Conservation (phyloP, 2,797 vertebrate species). For the Cheirogaleus major region DNA sequence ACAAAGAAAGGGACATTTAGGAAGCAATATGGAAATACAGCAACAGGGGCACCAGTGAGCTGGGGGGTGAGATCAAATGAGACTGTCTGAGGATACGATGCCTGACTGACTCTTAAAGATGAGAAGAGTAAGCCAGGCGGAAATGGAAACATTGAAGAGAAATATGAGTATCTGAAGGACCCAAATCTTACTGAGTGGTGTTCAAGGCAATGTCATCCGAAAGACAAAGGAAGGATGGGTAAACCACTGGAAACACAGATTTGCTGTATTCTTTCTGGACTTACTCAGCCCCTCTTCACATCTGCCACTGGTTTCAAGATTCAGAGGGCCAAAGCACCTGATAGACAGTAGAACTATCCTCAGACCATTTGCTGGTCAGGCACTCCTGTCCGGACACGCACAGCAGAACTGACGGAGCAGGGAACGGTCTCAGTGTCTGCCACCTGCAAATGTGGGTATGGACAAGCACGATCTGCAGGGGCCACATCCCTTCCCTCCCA, state of each 20-base stretch:
- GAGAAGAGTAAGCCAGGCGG: not conserved
- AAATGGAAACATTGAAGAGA: not conserved
- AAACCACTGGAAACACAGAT: not conserved
- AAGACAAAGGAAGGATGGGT: not conserved
- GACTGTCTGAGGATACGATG: not conserved
- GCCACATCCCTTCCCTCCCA: not conserved
- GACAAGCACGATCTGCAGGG: not conserved
- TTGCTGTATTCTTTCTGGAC: not conserved
- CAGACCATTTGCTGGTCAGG: not conserved
- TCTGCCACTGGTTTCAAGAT: not conserved
- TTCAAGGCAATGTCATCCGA: not conserved
- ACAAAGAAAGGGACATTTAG: not conserved
- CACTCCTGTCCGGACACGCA: not conserved
- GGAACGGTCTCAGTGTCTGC: not conserved
- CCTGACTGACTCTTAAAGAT: not conserved
- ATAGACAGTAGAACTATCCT: not conserved
- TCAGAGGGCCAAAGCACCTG: not conserved
- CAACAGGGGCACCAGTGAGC: too few relatives aligned
- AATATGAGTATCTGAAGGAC: not conserved
- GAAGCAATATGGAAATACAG: not conserved
- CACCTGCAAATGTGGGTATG: not conserved
- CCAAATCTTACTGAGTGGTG: not conserved
- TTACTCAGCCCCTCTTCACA: not conserved
- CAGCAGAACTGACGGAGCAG: not conserved
- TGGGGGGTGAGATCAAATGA: not conserved